These are phyloP conservation scores for Cynopterus sphinx DNA, from an alignment of 2,797 vertebrate genomes.

Conservation along the genomic window DNA sequence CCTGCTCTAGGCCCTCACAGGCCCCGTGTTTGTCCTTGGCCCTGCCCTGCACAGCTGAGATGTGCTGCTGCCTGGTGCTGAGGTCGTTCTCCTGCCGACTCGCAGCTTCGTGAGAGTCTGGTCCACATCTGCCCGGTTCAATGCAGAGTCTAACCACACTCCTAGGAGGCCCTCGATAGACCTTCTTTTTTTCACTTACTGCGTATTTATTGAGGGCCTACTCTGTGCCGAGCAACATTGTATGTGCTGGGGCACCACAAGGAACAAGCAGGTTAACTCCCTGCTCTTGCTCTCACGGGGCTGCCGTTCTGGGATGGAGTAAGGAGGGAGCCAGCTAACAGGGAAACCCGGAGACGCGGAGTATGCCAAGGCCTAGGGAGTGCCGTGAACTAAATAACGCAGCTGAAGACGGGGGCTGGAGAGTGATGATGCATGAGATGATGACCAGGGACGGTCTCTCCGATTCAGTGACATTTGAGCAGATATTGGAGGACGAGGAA, in stretches of 20 bases:
- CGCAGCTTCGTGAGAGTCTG: neutral
- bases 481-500: neutral
- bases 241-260: neutral
- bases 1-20: neutral
- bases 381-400: no score
- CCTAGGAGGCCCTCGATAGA: neutral
- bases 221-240: no score
- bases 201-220: neutral
- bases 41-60: neutral
- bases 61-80: rapidly evolving
- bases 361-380: rapidly evolving
- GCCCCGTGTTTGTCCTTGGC: neutral
- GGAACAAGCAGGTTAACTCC: neutral
- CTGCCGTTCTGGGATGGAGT: neutral
- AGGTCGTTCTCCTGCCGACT: neutral
- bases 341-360: rapidly evolving
- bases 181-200: neutral
- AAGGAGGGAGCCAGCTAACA: no score
- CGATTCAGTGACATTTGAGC: neutral
- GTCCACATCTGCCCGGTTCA: neutral
- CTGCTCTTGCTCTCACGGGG: neutral
- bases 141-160: neutral
- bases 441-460: rapidly evolving
- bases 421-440: rapidly evolving
- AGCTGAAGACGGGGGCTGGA: neutral